These are phyloP conservation scores for Tridacna gigas DNA, from an alignment of 2,888 invertebrate genomes.

Conservation along the genomic window DNA sequence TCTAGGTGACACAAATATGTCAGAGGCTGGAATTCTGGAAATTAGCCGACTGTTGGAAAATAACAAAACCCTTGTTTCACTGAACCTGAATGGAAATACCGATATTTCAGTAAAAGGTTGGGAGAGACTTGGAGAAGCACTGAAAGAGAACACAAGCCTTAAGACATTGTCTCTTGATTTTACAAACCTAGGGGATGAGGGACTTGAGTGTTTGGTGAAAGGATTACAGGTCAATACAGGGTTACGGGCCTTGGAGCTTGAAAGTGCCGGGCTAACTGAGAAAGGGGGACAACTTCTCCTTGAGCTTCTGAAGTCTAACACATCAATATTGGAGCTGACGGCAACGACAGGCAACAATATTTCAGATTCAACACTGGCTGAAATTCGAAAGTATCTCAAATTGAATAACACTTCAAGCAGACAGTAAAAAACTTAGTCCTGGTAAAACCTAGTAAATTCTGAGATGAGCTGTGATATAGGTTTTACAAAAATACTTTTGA, in stretches of 20 bases:
- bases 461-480: no score
- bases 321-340: constrained; percentile 76
- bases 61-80: constrained; percentile 69
- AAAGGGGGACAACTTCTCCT: constrained; percentile 71
- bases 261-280: constrained; percentile 75
- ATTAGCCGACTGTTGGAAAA: constrained; percentile 71
- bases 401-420: constrained; percentile 63
- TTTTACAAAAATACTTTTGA: no score
- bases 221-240: constrained; percentile 75
- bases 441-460: no score
- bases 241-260: constrained; percentile 75
- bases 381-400: constrained; percentile 73
- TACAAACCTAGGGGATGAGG: constrained; percentile 77
- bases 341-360: constrained; percentile 76
- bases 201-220: constrained; percentile 68
- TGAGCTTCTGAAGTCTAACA: constrained; percentile 76
- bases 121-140: constrained; percentile 73
- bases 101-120: constrained; percentile 74
- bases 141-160: constrained; percentile 73
- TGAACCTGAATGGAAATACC: constrained; percentile 76
- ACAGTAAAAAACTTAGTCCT: not conserved
- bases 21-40: constrained; percentile 70
- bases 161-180: constrained; percentile 77
- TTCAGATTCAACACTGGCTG: constrained; percentile 61
- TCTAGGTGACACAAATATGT: constrained; percentile 73